These are phyloP conservation scores for Molossus molossus DNA, from an alignment of 2,797 vertebrate species.

Conservation along the genomic window DNA sequence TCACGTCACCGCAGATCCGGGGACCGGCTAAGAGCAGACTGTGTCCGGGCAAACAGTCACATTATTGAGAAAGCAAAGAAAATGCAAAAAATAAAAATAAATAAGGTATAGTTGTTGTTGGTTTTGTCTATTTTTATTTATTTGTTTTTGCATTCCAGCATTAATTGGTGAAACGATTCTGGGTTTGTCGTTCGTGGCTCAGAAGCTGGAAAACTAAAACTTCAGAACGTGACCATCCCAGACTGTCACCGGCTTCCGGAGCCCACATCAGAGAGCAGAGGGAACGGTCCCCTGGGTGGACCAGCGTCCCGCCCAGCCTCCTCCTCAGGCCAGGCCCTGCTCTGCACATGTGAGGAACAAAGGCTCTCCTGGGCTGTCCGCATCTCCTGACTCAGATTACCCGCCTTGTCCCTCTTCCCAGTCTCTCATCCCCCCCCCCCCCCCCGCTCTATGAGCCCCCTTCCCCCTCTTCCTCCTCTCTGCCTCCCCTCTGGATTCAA, in stretches of 20 bases:
- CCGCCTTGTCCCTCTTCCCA: background rate
- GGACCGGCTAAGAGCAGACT: conserved; percentile 8
- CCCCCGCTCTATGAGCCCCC: accelerated
- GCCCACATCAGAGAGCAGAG: accelerated
- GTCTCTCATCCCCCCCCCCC: accelerated
- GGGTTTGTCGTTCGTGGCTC: background rate
- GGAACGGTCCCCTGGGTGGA: background rate
- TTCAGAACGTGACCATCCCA: background rate
- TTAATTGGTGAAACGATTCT: background rate
- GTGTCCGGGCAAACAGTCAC: accelerated
- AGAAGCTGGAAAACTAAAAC: background rate
- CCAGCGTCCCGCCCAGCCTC: accelerated
- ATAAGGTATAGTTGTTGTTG: background rate
- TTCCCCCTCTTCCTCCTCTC: accelerated
- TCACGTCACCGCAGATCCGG: background rate
- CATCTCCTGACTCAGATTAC: background rate
- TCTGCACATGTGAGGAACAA: accelerated
- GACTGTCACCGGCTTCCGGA: accelerated
- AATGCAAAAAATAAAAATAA: conserved; percentile 52
- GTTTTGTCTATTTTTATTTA: background rate
- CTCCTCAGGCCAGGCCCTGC: background rate
- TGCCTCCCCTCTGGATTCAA: background rate
- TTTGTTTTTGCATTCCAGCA: background rate
- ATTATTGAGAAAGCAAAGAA: background rate
- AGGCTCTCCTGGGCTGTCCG: accelerated